Evolutionary conservation across 2,888 invertebrate species (phyloP).

Genomic region (Eurytoma californica): DNA sequence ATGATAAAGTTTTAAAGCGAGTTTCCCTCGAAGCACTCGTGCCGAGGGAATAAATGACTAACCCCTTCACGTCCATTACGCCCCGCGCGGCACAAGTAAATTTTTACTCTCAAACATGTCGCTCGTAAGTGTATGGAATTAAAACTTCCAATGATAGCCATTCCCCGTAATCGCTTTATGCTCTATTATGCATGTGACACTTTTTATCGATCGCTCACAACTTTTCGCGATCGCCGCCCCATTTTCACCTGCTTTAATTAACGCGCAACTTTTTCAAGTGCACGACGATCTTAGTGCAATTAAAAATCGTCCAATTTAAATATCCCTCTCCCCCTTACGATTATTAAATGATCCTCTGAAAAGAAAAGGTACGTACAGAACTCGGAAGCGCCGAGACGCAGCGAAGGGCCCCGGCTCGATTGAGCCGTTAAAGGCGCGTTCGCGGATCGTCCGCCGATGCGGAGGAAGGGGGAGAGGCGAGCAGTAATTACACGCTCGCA

Average conservation of each 20-base stretch:
- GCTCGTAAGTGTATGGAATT: conserved; percentile 10
- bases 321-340: too few relatives aligned
- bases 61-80: conserved; percentile 9
- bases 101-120: conserved; percentile 4
- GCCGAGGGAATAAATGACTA: conserved; percentile 22
- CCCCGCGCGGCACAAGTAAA: conserved; percentile 13
- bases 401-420: conserved; percentile 14
- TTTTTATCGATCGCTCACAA: too few relatives aligned
- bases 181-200: too few relatives aligned
- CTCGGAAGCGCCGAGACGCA: not conserved
- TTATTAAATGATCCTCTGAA: too few relatives aligned
- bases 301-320: too few relatives aligned
- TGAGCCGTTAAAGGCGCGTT: conserved; percentile 40
- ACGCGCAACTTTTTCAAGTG: too few relatives aligned
- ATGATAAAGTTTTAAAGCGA: conserved; percentile 31
- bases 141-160: not conserved
- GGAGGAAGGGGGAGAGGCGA: not conserved
- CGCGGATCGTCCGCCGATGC: not conserved
- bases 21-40: conserved; percentile 19
- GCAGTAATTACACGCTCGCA: conserved; percentile 35
- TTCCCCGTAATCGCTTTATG: not conserved
- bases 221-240: too few relatives aligned
- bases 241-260: too few relatives aligned
- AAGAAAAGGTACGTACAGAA: not conserved
- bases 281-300: too few relatives aligned